Conservation (phyloP, 2,888 invertebrate species). For the Tolmerus cingulatus region DNA sequence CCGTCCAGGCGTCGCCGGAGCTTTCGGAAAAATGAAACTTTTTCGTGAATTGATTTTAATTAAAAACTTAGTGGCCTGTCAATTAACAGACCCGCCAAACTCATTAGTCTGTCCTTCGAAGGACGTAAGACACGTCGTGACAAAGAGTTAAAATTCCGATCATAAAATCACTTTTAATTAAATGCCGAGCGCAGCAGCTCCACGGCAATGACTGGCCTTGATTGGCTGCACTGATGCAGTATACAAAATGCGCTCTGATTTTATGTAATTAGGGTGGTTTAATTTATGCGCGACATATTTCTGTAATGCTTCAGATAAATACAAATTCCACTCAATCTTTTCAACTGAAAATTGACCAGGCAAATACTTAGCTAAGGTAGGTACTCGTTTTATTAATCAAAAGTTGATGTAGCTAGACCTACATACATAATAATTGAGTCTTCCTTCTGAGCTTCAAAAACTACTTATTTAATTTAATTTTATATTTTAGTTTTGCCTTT, state of each 20-base stretch:
- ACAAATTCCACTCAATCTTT: neutral
- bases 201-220: neutral
- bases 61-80: constrained; percentile 18
- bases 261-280: neutral
- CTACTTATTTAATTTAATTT: no score
- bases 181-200: neutral
- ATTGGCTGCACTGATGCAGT: neutral
- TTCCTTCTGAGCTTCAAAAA: no score
- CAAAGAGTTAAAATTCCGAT: constrained; percentile 19
- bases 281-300: neutral
- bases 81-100: constrained; percentile 7
- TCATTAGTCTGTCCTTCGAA: neutral
- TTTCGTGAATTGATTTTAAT: constrained; percentile 4
- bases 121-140: neutral
- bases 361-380: neutral
- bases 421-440: no score
- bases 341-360: neutral
- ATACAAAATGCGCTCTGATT: neutral
- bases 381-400: no score
- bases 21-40: constrained; percentile 11
- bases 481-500: no score
- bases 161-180: constrained; percentile 25
- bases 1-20: neutral
- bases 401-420: no score
- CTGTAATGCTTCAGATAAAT: neutral